Base-by-base conservation (phyloP, 2,888 invertebrate species). In the Andricus curvator region DNA sequence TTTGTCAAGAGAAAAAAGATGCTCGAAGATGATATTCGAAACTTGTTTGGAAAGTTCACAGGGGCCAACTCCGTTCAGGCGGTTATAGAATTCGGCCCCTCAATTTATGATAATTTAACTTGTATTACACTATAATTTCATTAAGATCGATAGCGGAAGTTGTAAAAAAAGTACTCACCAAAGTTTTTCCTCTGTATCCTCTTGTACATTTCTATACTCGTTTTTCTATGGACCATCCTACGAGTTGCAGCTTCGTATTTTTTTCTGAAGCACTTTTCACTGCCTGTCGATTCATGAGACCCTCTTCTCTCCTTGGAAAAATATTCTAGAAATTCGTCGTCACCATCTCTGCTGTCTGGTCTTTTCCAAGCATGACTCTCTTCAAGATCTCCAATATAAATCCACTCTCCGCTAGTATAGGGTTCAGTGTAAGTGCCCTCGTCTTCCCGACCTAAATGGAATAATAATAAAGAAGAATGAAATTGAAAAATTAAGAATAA, bases 151-250 rank as follows among this genome's bases (percentile, higher is more conserved):
- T 17, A 48, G 6, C 17, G 5, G 17, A 17, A 17, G 4, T 48
- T 48, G 48, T 17, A 17, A 48, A 48, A 17, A 17, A 17, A 17
- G n/a, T 11, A 93, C 96, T 96, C 93, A 98, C 98, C 97, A 91
- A 98, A 97, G 80, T 95, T 95, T 88, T 97, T 97, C 81, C 96
- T 96, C 78, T 96, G 95, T 90, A 98, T 96, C 84, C 98, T 94
- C 89, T 96, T 95, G 90, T 97, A 98, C 95, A 98, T 96, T 93
- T 98, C 98, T 78, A 97, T 95, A 90, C 97, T 97, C 77, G 97
- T 97, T 91, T 97, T 96, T 79, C 98, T 94, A 92, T 98, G 98
- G 0, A 98, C 97, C 93, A 98, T 96, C 79, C 98, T 95, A 93
- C 98, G 98, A 5, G 97, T 97, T 81, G 97, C 95, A 29, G 97